Evolutionary conservation across 1,140 invertebrate species (phyloP).

Genomic region (Zaprionus ornatus): DNA sequence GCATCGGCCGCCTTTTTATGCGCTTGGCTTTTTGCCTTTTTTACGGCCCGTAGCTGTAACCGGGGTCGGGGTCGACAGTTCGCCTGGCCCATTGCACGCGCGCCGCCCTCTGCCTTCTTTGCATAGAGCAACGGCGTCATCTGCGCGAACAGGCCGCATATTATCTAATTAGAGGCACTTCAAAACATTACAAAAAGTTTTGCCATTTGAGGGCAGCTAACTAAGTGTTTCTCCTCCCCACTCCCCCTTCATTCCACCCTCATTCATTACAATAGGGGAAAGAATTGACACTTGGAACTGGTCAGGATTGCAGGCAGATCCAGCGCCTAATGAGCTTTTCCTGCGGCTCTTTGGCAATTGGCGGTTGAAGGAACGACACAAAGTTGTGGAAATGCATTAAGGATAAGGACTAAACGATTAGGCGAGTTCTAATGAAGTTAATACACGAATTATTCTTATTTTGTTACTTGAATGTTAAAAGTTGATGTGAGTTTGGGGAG

Average conservation of each 20-base stretch:
- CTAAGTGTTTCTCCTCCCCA: constrained; percentile 33
- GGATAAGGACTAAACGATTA: neutral
- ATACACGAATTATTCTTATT: neutral
- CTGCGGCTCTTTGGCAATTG: neutral
- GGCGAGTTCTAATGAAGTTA: neutral
- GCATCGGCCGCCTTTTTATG: constrained; percentile 68
- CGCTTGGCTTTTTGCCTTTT: constrained; percentile 68
- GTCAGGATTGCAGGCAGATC: constrained; percentile 12
- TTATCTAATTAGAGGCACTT: constrained; percentile 79
- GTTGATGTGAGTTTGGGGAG: neutral
- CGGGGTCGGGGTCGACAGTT: neutral
- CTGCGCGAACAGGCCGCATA: constrained; percentile 66
- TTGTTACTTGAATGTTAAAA: neutral
- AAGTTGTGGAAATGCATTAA: neutral
- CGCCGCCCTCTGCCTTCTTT: constrained; percentile 23
- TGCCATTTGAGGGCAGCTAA: constrained; percentile 74
- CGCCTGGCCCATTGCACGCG: neutral
- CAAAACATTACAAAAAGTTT: constrained; percentile 80
- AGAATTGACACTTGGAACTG: constrained; percentile 54
- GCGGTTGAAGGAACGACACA: neutral
- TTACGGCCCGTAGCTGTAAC: constrained; percentile 22
- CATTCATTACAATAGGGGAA: constrained; percentile 5
- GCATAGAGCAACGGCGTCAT: constrained; percentile 68
- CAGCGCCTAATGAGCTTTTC: constrained; percentile 4
- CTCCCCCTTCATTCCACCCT: neutral